A percentile compares a stretch with the other conserved stretches of the same genome.
These are phyloP conservation scores for Pogonus chalceus DNA, from an alignment of 1,140 invertebrate species.

Conservation along the genomic window DNA sequence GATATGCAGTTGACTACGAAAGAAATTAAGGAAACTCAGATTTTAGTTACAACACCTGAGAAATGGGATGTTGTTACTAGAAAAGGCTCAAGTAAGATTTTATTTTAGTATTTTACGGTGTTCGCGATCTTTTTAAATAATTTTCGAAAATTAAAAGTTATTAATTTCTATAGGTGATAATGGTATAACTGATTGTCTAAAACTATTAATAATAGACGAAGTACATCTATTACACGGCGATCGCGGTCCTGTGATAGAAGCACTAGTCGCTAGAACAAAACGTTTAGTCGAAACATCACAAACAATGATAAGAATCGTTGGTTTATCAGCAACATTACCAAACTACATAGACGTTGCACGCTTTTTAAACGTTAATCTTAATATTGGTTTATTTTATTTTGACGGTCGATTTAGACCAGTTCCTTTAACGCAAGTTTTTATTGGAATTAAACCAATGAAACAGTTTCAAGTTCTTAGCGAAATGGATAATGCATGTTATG, in stretches of 20 bases:
- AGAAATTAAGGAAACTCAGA: slow-evolving; percentile 93
- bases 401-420: slow-evolving; percentile 85
- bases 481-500: slow-evolving; percentile 92
- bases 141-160: background rate
- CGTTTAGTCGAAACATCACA: slow-evolving; percentile 91
- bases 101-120: slow-evolving; percentile 5
- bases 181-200: slow-evolving; percentile 80
- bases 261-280: slow-evolving; percentile 89
- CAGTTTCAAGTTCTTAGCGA: slow-evolving; percentile 48
- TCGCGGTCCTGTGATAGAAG: slow-evolving; percentile 94
- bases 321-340: slow-evolving; percentile 92
- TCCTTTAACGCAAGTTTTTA: slow-evolving; percentile 84
- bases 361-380: slow-evolving; percentile 89
- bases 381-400: slow-evolving; percentile 92
- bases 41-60: slow-evolving; percentile 97
- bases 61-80: slow-evolving; percentile 99
- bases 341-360: slow-evolving; percentile 95
- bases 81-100: slow-evolving; percentile 49
- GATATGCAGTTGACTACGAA: slow-evolving; percentile 95
- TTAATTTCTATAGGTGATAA: slow-evolving; percentile 60
- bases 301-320: slow-evolving; percentile 96
- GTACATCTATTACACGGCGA: slow-evolving; percentile 96
- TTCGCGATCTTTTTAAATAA: slow-evolving; percentile 4
- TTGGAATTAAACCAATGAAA: slow-evolving; percentile 78
- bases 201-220: slow-evolving; percentile 96